Evolutionary conservation across 2,888 invertebrate genomes (phyloP), one percentile per base, ranked within the genome.

Genomic region (Nomada fabriciana): DNA sequence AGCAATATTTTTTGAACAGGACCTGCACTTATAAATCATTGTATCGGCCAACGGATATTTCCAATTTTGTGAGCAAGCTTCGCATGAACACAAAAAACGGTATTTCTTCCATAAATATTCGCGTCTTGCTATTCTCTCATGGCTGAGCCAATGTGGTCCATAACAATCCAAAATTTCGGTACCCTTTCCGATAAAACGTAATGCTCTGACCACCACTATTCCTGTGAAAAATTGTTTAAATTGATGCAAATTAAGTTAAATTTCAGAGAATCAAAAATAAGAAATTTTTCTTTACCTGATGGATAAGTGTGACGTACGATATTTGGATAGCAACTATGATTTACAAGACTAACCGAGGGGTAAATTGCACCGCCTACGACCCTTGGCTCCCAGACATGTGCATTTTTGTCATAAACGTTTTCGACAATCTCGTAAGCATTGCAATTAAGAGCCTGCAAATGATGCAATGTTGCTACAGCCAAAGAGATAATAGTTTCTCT

Each of bases 351-450:
- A 77, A 95, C 93, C 0, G 94, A 93, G 0, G 94, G 91, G 79
- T 94, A 94, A 78, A 94, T 93, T 2, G 94, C 94, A 13, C 94
- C 95, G 1, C 95, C 95, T 13, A 95, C 83, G 29, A 90, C 90
- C 10, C 91, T 89, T 9, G 93, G 91, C 68, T 93, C 91, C 89
- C 90, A 92, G 23, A 91, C 84, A 72, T 88, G 91, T 4, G 89
- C 90, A 2, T 81, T 55, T 11, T 88, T 74, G 70, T 93, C 86
- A 18, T 90, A 87, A 11, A 88, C 77, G 77, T 93, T 92, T 79
- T 94, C 94, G n/a, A 93, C 92, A 29, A 95, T 94, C 82, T 94
- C 94, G 73, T 95, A 95, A 36, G 94, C 95, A 84, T 95, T 95
- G 85, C 94, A 94, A 67, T 94, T 93, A 43, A 94, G 92, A 13